Percentiles rank a stretch among this genome's conserved stretches.
phyloP scores from a whole-genome alignment of 2,888 invertebrate species.

The Siphlonurus alternatus region DNA sequence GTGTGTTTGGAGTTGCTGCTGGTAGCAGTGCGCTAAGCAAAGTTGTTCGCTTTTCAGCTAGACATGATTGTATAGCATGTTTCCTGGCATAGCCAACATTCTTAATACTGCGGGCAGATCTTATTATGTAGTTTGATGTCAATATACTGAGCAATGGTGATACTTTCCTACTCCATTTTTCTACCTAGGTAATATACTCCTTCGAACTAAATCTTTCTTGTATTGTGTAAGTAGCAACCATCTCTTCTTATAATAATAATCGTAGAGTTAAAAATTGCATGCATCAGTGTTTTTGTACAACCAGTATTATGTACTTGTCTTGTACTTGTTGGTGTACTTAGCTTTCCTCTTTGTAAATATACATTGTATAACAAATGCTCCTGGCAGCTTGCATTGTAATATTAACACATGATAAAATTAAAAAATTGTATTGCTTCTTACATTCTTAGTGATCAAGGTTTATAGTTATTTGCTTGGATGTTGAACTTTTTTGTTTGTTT shows the following conservation, averaged over 20 bases:
- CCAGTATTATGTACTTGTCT: not conserved
- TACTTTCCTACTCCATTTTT: not conserved
- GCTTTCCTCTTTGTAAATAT: not conserved
- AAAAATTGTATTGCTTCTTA: not conserved
- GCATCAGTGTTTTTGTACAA: conserved; percentile 6
- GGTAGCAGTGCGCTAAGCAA: too few species aligned
- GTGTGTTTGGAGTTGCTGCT: too few species aligned
- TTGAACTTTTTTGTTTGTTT: too few species aligned
- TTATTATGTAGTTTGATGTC: too few species aligned
- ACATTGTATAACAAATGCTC: not conserved
- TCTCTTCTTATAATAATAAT: too few species aligned
- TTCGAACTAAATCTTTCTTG: not conserved
- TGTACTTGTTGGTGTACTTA: not conserved
- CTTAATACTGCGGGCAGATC: not conserved
- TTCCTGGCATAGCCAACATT: too few species aligned
- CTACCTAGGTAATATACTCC: not conserved
- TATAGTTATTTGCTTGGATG: too few species aligned
- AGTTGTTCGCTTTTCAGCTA: too few species aligned
- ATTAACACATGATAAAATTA: not conserved
- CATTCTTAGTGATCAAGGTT: not conserved
- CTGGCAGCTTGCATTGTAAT: not conserved
- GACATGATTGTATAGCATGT: too few species aligned
- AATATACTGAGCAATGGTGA: not conserved
- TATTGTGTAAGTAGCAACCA: not conserved
- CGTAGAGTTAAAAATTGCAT: conserved; percentile 8